These are phyloP conservation scores for Caerostris extrusa DNA, from an alignment of 1,140 invertebrate species.

Conservation along the genomic window DNA sequence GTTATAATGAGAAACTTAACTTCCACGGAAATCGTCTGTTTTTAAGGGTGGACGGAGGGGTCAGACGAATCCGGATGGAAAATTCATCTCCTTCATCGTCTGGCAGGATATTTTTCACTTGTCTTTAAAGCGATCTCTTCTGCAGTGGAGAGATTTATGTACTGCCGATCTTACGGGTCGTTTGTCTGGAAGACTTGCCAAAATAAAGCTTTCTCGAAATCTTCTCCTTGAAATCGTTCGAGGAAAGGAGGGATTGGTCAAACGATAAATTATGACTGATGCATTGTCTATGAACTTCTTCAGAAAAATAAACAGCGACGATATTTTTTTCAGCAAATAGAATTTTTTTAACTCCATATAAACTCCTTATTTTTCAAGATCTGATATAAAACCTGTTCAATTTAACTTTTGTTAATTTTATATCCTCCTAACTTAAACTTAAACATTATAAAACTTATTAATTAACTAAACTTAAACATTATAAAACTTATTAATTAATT, in stretches of 20 bases:
- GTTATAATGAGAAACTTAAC: conserved; percentile 47
- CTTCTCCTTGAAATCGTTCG: not conserved
- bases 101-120: conserved; percentile 42
- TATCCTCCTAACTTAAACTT: too few species aligned
- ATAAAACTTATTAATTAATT: too few species aligned
- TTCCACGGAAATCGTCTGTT: not conserved
- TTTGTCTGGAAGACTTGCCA: conserved; percentile 37
- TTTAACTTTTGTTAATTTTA: too few species aligned
- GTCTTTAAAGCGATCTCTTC: conserved; percentile 35
- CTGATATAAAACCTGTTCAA: too few species aligned
- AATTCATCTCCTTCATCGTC: conserved; percentile 30
- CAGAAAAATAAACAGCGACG: not conserved
- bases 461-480: too few species aligned
- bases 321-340: too few species aligned
- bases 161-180: conserved; percentile 22
- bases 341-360: too few species aligned
- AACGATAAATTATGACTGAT: conserved; percentile 33
- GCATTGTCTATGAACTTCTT: not conserved
- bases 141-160: conserved; percentile 36
- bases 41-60: not conserved
- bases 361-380: too few species aligned
- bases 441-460: too few species aligned
- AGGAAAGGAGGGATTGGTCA: not conserved
- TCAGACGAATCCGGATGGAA: conserved; percentile 21
- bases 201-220: conserved; percentile 8